Conservation (phyloP, 1,140 invertebrate genomes). For the Calephelis nemesis region DNA sequence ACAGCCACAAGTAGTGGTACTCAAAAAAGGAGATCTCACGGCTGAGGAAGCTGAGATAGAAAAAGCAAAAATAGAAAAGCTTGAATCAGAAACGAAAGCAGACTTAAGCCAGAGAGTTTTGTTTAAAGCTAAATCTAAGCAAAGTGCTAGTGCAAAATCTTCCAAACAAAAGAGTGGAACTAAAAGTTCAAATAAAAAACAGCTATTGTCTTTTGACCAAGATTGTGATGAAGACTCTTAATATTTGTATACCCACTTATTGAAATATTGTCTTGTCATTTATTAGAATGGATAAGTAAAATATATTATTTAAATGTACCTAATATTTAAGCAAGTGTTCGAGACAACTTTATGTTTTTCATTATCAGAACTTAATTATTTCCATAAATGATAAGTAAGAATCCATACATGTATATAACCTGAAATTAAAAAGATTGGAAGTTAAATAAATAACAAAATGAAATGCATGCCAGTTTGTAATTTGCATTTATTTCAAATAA, state of each 20-base stretch:
- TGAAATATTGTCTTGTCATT: too few relatives aligned
- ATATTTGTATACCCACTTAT: not conserved
- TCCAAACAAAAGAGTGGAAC: slow-evolving; percentile 24
- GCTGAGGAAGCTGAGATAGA: slow-evolving; percentile 85
- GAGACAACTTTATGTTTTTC: too few relatives aligned
- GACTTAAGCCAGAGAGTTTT: slow-evolving; percentile 61
- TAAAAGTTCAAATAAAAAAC: slow-evolving; percentile 40
- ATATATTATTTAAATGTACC: too few relatives aligned
- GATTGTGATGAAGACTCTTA: slow-evolving; percentile 35
- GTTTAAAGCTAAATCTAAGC: slow-evolving; percentile 53
- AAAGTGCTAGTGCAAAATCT: slow-evolving; percentile 33
- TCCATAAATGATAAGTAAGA: too few relatives aligned
- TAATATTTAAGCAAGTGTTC: not conserved
- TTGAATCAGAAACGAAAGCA: slow-evolving; percentile 58
- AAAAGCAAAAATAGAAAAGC: slow-evolving; percentile 50
- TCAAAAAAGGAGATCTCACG: slow-evolving; percentile 88
- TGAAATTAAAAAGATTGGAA: too few relatives aligned
- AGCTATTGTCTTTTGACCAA: slow-evolving; percentile 63
- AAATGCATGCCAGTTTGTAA: too few relatives aligned
- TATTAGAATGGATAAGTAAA: too few relatives aligned
- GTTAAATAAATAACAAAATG: too few relatives aligned
- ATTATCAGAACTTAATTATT: too few relatives aligned
- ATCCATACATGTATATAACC: too few relatives aligned
- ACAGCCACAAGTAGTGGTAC: slow-evolving; percentile 90
- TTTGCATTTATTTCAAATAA: too few relatives aligned